Conservation (phyloP, 1,140 invertebrate genomes). For the Polyergus mexicanus region DNA sequence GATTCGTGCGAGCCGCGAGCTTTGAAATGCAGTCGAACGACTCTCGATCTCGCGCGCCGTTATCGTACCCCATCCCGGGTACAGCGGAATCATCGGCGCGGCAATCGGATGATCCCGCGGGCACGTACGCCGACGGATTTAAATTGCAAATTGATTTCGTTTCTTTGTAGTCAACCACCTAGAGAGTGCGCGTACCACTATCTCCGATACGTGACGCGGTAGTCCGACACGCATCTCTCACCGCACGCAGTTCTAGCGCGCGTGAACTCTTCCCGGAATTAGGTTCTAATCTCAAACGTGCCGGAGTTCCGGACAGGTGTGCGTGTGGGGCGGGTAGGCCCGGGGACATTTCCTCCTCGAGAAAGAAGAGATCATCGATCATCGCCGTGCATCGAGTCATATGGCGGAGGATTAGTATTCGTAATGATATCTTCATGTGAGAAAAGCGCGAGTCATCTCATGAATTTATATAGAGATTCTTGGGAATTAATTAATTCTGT, state of each 20-base stretch:
- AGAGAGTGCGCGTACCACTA: conserved; percentile 74
- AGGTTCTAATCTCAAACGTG: conserved; percentile 72
- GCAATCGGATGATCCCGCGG: conserved; percentile 81
- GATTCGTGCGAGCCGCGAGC: conserved; percentile 33
- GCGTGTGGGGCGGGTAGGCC: conserved; percentile 4
- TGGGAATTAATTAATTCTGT: conserved; percentile 1
- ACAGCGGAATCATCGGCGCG: conserved; percentile 82
- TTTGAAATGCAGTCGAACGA: conserved; percentile 69
- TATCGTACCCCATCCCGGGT: conserved; percentile 79
- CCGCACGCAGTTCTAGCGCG: neutral
- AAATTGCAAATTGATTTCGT: conserved; percentile 86
- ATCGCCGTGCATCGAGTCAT: neutral
- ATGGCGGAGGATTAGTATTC: conserved; percentile 1
- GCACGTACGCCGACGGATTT: conserved; percentile 84
- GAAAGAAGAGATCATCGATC: neutral
- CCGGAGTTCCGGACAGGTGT: conserved; percentile 33
- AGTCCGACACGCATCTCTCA: conserved; percentile 54
- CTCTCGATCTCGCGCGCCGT: conserved; percentile 75
- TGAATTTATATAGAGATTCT: conserved; percentile 13
- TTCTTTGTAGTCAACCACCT: conserved; percentile 86
- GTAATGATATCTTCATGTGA: neutral
- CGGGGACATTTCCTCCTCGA: conserved; percentile 53
- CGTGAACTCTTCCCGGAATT: conserved; percentile 68
- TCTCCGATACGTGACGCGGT: conserved; percentile 75
- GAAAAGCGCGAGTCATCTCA: conserved; percentile 1